Evolutionary conservation across 1,140 invertebrate genomes (phyloP).

Genomic region (Chrysopa pallens): DNA sequence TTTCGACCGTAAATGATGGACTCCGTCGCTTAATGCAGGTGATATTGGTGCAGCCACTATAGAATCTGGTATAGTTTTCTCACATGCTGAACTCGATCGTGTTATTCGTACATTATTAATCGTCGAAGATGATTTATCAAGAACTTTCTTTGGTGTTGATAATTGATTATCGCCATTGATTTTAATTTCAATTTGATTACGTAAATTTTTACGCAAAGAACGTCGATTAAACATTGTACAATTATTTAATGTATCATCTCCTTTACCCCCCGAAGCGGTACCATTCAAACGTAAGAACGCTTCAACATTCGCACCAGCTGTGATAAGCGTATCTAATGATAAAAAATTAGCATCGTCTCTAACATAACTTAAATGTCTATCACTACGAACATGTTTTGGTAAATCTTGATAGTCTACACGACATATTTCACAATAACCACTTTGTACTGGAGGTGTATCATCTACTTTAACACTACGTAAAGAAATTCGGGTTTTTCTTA

Average conservation of each 20-base stretch:
- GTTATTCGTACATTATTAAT: not conserved
- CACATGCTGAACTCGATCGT: constrained; percentile 1
- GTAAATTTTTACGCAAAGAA: not conserved
- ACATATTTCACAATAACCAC: constrained; percentile 60
- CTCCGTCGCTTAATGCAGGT: constrained; percentile 9
- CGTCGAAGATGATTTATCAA: not conserved
- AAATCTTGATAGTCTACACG: constrained; percentile 46
- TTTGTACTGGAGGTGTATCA: constrained; percentile 31
- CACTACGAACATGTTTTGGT: constrained; percentile 45
- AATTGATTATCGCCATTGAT: not conserved
- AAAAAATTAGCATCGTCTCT: constrained; percentile 50
- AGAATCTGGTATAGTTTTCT: not conserved
- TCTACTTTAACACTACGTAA: constrained; percentile 31
- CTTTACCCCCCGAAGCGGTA: not conserved
- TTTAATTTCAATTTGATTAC: not conserved
- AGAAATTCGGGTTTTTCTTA: constrained; percentile 39
- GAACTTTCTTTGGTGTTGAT: not conserved
- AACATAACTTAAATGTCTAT: constrained; percentile 48
- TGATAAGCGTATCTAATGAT: constrained; percentile 45
- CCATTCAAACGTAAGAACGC: constrained; percentile 30
- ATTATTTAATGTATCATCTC: not conserved
- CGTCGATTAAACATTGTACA: not conserved
- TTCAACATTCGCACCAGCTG: constrained; percentile 35
- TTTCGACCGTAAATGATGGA: constrained; percentile 12
- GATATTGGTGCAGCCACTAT: constrained; percentile 8